phyloP scores from a whole-genome alignment of 1,140 invertebrate species.

The Leptinotarsa texana region DNA sequence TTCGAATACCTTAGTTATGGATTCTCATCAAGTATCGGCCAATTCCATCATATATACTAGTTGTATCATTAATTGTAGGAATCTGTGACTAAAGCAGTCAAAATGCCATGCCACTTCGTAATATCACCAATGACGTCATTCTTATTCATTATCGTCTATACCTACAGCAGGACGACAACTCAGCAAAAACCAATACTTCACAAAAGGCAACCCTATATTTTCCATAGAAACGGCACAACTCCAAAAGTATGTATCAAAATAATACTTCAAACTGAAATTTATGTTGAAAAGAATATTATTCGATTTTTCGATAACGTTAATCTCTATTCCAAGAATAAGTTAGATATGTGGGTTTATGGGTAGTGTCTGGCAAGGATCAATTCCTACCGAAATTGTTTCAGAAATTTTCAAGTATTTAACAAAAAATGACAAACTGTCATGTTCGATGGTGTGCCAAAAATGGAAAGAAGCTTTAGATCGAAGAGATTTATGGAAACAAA shows the following conservation, averaged over 20 bases:
- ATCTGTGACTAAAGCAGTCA: too few relatives aligned
- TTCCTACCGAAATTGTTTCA: conserved; percentile 35
- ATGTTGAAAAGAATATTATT: not conserved
- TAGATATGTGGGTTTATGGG: conserved; percentile 36
- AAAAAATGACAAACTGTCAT: conserved; percentile 38
- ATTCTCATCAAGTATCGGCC: too few relatives aligned
- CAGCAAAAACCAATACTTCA: too few relatives aligned
- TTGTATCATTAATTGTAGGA: too few relatives aligned
- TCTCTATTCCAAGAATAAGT: not conserved
- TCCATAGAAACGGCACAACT: not conserved
- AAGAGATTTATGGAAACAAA: conserved; percentile 36
- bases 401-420: conserved; percentile 38
- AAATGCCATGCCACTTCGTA: too few relatives aligned
- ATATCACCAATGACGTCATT: too few relatives aligned
- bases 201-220: too few relatives aligned
- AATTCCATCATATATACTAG: too few relatives aligned
- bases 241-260: too few relatives aligned
- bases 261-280: not conserved
- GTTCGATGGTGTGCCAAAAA: conserved; percentile 34
- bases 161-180: too few relatives aligned
- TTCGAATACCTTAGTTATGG: too few relatives aligned
- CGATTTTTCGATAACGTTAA: not conserved
- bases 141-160: too few relatives aligned
- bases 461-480: conserved; percentile 38
- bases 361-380: conserved; percentile 70